Evolutionary conservation across 2,113 vertebrate species (phyloP), one percentile per base, ranked within the genome.

Genomic region (Pimephales promelas): DNA sequence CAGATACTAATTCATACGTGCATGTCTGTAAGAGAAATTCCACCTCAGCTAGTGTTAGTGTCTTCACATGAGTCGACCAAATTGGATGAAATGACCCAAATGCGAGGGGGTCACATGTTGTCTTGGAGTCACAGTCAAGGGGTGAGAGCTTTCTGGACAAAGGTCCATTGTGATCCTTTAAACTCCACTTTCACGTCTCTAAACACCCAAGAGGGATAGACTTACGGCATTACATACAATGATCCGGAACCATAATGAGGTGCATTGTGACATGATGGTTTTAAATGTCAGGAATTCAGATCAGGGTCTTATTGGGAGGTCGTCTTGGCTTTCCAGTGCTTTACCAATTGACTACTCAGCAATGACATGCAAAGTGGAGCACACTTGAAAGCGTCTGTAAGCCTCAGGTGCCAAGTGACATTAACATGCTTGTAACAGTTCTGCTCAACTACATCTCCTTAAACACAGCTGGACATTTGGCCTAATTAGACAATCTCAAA

Each of bases 21-120:
- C 87, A 86, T 88, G 82, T 81, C 82, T 73, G 79, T 43, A 77
- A 20, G 57, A 77, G 85, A 90, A 91, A 90, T 89, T 89, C 82
- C 82, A 89, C 83, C 85, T 66, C 81, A 73, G 88, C 84, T 81
- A 71, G 81, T 52, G 75, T 64, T 64, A 70, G 54, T 31, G 54
- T 82, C 84, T 72, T 56, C 47, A 76, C 57, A 68, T 83, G 61
- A 81, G 68, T 72, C 40, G 52, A 82, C 77, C 64, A 88, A 88
- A 76, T 89, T 54, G 86, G 85, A 84, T 61, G 66, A 89, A 88
- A 88, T 92, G 91, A 92, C 91, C 90, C 92, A 91, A 91, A 92
- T 91, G 90, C 85, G 84, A 85, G 77, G 78, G 52, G 86, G 91
- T 94, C 91, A 93, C 92, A 90, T 93, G 93, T 85, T 89, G 56